Percentiles rank a stretch among this genome's conserved stretches.
Evolutionary conservation across 2,113 vertebrate species (phyloP).

Genomic region (Dasyornis broadbenti): DNA sequence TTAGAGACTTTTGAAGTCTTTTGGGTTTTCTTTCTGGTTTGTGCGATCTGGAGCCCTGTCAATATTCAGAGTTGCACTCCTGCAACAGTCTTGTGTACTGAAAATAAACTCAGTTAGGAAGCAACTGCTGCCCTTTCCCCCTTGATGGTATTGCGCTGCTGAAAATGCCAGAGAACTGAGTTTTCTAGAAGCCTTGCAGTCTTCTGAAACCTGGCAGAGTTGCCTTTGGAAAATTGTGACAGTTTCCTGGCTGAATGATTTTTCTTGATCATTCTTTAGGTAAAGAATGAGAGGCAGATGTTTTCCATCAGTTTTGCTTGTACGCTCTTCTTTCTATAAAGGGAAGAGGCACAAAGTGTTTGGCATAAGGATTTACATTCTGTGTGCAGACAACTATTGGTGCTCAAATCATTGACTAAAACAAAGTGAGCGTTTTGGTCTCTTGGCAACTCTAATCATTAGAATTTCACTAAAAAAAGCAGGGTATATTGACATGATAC

Average conservation of each 20-base stretch:
- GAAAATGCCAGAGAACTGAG: neutral
- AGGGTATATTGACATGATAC: neutral
- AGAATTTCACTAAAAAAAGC: neutral
- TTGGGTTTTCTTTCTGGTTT: neutral
- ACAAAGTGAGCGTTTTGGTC: neutral
- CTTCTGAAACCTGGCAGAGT: neutral
- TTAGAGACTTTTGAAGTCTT: neutral
- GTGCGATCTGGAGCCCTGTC: neutral
- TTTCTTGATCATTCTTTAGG: slow-evolving; percentile 11
- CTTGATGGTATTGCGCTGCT: neutral
- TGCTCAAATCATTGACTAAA: neutral
- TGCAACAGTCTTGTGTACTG: neutral
- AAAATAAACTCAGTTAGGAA: neutral
- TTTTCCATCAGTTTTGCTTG: slow-evolving; percentile 9
- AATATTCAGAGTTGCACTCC: neutral
- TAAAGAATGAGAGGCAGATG: neutral
- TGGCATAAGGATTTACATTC: neutral
- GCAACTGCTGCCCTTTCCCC: neutral
- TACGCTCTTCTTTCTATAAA: neutral
- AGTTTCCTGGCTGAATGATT: neutral
- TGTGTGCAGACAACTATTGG: neutral
- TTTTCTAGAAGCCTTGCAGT: neutral
- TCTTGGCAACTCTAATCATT: neutral
- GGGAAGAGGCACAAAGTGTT: neutral
- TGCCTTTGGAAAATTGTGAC: neutral